Evolutionary conservation across 2,113 vertebrate species (phyloP), one percentile per base, ranked within the genome.

Genomic region (Ceyx cyanopectus): DNA sequence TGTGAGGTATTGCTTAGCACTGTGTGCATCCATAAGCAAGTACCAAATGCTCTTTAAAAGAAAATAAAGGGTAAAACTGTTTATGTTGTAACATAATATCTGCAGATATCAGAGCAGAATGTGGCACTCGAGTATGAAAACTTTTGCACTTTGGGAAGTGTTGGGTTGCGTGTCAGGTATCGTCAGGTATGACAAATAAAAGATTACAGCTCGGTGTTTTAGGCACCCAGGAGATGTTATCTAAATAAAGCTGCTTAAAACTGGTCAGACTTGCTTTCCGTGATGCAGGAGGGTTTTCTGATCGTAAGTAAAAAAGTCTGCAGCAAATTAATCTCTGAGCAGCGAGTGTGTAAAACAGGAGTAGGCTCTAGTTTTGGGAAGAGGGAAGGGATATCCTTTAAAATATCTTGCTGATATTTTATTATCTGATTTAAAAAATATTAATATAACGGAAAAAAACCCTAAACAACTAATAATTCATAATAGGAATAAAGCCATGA

Each of bases 191-290:
- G 89, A 89, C 70, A 92, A 91, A 83, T 84, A 60, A 82, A 89
- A 61, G 90, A 87, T 94, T 93, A 22, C 73, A 57, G 86, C 69
- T 66, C 34, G 81, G 50, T 91, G 82, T 62, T 61, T 92, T 75
- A 92, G 61, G 46, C 60, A 6, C 81, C 63, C 27, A 26, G 29
- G 91, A 92, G 92, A 96, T 96, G 80, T 92, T 96, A 96, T 96
- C 95, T 89, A 66, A 86, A 88, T 62, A 85, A 92, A 92, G 77
- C 80, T 87, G 17, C 69, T 48, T 70, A 34, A 76, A 97, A 96
- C 95, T 94, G 87, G 94, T 95, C 45, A 2, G 82, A 90, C 96
- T 93, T 57, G 96, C 87, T 92, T 87, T 66, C 56, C 6, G 1
- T 34, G 66, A 41, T 62, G 81, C 40, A 48, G 40, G 40, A 77